Evolutionary conservation across 1,140 invertebrate species (phyloP).

Genomic region (Drosophila virilis): DNA sequence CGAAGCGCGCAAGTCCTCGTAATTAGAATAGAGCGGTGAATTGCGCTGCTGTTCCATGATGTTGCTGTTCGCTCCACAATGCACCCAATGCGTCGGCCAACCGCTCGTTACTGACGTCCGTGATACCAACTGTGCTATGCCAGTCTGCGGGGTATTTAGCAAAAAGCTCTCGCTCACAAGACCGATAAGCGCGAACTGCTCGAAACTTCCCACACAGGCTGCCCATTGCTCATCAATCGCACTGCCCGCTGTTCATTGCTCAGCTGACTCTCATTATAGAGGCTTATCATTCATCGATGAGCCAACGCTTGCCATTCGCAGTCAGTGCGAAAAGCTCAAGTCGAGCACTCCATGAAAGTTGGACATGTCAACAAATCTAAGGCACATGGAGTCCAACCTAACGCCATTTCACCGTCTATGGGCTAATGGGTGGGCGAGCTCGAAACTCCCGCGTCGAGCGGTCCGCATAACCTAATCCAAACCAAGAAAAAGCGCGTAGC

Average conservation of each 20-base stretch:
- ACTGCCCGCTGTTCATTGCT: neutral
- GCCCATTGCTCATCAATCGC: neutral
- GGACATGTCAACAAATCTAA: too few species aligned
- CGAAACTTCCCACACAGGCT: neutral
- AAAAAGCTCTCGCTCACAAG: neutral
- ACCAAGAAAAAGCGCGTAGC: too few species aligned
- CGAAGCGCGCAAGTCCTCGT: constrained; percentile 62
- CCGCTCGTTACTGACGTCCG: constrained; percentile 1
- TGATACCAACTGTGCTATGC: too few species aligned
- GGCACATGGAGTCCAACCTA: too few species aligned
- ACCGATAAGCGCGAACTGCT: neutral
- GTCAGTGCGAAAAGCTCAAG: neutral
- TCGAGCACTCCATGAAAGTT: too few species aligned
- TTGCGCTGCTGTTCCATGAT: constrained; percentile 28
- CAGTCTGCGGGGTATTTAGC: neutral
- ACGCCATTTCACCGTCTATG: too few species aligned
- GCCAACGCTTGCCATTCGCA: neutral
- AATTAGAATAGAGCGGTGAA: constrained; percentile 60
- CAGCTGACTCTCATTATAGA: neutral
- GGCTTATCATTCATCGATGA: neutral
- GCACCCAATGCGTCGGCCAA: neutral
- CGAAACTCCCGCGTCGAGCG: too few species aligned
- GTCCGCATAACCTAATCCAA: too few species aligned
- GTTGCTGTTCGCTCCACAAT: neutral
- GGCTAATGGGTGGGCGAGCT: too few species aligned